A percentile compares a stretch with the other conserved stretches of the same genome.
Evolutionary conservation across 2,113 vertebrate genomes (phyloP).

Genomic region (Hucho hucho): DNA sequence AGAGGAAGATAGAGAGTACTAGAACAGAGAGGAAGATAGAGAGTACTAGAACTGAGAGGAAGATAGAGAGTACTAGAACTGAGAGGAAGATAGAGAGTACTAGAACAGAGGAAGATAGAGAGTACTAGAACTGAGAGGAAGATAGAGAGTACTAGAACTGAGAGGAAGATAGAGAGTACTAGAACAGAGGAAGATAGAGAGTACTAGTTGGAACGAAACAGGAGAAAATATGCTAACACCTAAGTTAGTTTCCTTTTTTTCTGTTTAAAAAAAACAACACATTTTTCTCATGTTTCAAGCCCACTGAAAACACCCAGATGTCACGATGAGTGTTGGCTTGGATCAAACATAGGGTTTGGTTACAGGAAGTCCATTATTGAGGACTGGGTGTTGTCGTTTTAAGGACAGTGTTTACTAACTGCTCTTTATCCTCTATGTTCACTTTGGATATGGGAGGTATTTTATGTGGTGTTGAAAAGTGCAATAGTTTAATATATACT

Average conservation of each 20-base stretch:
- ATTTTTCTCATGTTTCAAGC: too few species aligned
- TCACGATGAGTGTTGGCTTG: background rate
- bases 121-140: too few species aligned
- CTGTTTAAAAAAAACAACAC: too few species aligned
- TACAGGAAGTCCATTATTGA: slow-evolving; percentile 9
- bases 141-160: too few species aligned
- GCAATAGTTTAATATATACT: slow-evolving; percentile 78
- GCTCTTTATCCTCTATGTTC: slow-evolving; percentile 25
- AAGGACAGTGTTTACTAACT: slow-evolving; percentile 28
- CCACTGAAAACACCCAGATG: too few species aligned
- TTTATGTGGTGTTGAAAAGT: slow-evolving; percentile 75
- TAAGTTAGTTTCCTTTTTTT: too few species aligned
- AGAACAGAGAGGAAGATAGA: background rate
- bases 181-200: background rate
- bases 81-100: background rate
- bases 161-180: background rate
- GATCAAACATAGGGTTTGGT: slow-evolving; percentile 13
- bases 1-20: background rate
- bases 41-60: too few species aligned
- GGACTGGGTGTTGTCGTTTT: slow-evolving; percentile 17
- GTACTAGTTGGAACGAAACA: background rate
- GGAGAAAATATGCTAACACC: too few species aligned
- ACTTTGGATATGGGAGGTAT: slow-evolving; percentile 45
- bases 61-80: too few species aligned
- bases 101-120: background rate